A percentile compares a stretch with the other conserved stretches of the same genome.
Conservation (phyloP, 2,113 vertebrate genomes). For the Asarcornis scutulata region DNA sequence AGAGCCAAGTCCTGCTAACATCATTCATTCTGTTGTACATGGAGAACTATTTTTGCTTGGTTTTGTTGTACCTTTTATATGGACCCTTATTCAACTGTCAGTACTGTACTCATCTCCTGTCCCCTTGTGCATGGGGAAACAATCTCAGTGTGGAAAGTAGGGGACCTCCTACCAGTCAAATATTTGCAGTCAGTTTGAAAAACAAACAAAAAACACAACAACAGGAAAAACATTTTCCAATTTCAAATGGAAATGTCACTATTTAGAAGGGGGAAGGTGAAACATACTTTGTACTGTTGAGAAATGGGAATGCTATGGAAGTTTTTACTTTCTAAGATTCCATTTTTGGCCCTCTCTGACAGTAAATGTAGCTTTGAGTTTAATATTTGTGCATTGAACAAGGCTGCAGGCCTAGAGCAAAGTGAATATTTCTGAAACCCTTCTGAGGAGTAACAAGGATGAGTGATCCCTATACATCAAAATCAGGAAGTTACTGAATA, state of each 20-base stretch:
- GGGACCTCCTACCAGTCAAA: not conserved
- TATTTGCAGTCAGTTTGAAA: not conserved
- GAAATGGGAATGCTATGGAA: not conserved
- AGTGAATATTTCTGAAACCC: slow-evolving; percentile 16
- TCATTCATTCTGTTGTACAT: not conserved
- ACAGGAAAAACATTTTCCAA: not conserved
- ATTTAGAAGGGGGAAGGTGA: not conserved
- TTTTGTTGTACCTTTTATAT: not conserved
- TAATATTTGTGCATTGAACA: not conserved
- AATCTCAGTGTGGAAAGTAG: not conserved
- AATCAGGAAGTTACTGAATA: not conserved
- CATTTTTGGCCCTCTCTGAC: not conserved
- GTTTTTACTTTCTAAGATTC: not conserved
- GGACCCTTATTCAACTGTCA: not conserved
- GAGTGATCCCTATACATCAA: not conserved
- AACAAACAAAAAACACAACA: too few species aligned
- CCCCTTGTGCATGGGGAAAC: not conserved
- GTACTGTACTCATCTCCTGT: not conserved
- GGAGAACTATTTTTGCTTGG: not conserved
- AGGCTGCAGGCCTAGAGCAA: not conserved
- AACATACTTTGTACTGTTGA: not conserved
- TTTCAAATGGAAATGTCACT: not conserved
- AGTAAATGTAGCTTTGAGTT: slow-evolving; percentile 27
- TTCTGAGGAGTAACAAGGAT: slow-evolving; percentile 14
- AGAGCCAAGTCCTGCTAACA: not conserved